Evolutionary conservation across 2,113 vertebrate genomes (phyloP).

Genomic region (Antechinus flavipes): DNA sequence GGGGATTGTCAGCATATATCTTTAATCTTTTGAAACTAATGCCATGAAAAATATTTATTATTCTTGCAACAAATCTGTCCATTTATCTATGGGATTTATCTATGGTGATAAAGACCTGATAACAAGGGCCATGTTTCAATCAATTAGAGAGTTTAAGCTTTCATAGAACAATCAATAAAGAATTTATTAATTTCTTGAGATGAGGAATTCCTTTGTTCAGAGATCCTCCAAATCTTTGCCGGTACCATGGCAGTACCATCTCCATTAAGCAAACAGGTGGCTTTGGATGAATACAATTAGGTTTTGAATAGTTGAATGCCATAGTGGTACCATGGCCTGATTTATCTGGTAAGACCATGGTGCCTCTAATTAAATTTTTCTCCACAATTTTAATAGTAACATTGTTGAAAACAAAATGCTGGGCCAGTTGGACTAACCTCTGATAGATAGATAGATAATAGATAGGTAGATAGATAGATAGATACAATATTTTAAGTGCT

Average conservation of each 20-base stretch:
- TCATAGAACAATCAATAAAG: not conserved
- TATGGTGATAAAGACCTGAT: not conserved
- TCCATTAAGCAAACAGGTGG: not conserved
- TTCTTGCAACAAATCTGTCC: not conserved
- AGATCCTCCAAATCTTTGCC: not conserved
- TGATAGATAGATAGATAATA: no score
- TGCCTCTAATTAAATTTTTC: not conserved
- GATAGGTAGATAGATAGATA: no score
- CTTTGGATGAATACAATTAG: not conserved
- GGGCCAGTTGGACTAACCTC: not conserved
- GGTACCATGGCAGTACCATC: not conserved
- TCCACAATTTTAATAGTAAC: not conserved
- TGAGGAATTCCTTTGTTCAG: not conserved
- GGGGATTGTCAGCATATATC: not conserved
- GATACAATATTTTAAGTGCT: not conserved
- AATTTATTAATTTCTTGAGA: not conserved
- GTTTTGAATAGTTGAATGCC: not conserved
- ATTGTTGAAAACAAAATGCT: not conserved
- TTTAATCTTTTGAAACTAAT: not conserved
- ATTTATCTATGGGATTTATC: not conserved
- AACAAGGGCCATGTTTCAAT: not conserved
- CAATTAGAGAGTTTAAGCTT: not conserved
- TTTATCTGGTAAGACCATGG: not conserved
- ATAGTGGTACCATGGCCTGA: not conserved
- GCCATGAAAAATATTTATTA: not conserved